Conservation (phyloP, 1,140 invertebrate genomes). For the Trichonephila inaurata region DNA sequence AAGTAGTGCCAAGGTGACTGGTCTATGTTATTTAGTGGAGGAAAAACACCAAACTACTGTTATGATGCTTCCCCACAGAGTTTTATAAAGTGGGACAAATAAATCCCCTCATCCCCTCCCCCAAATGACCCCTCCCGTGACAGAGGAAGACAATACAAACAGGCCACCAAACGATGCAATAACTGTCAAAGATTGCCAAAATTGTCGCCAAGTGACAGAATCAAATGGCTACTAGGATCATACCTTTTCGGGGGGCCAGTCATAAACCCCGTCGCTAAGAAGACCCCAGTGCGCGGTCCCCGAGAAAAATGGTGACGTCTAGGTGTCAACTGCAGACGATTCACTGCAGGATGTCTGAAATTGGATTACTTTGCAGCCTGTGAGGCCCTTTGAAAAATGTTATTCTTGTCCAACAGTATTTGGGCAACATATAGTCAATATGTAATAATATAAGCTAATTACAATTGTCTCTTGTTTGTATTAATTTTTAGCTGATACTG, state of each 20-base stretch:
- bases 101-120: neutral
- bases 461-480: no score
- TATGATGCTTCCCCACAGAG: neutral
- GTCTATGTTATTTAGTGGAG: neutral
- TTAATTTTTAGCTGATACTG: no score
- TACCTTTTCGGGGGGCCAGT: conserved; percentile 3
- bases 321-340: conserved; percentile 29
- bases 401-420: neutral
- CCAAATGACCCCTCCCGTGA: neutral
- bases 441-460: no score
- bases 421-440: no score
- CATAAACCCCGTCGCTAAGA: neutral
- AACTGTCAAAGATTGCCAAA: conserved; percentile 38
- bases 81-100: conserved; percentile 49
- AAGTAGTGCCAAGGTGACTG: neutral
- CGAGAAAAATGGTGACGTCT: conserved; percentile 49
- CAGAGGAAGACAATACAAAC: conserved; percentile 39
- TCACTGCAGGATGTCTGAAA: neutral
- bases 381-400: neutral
- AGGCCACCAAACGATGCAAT: conserved; percentile 40
- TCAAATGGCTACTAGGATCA: neutral
- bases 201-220: conserved; percentile 22
- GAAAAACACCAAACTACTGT: conserved; percentile 4
- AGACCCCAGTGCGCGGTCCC: neutral
- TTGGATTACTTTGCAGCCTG: neutral